Evolutionary conservation across 1,140 invertebrate genomes (phyloP), one percentile per base, ranked within the genome.

Genomic region (Odontomachus brunneus): DNA sequence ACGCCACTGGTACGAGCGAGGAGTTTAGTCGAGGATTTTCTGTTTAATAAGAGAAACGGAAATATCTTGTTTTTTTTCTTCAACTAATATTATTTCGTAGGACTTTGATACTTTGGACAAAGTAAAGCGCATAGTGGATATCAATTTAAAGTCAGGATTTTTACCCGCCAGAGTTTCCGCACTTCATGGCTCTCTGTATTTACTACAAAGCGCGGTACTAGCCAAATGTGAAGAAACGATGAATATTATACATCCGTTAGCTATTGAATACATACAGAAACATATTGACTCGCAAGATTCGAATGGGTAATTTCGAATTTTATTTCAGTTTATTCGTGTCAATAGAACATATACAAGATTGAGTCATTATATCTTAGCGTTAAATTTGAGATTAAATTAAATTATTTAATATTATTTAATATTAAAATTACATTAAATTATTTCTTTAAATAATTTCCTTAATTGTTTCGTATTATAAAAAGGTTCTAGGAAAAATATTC

Each of bases 181-280:
- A 38, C 91, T 98, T 22, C 95, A 97, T 90, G 97, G 97, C 1
- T 92, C 97, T n/a, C 93, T 98, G 7, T 98, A 97, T 92, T 91
- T 98, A 60, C 93, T 98, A 53, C 96, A 96, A 95, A 96, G 95
- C 82, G 95, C 95, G 67, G 93, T 95, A 76, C 91, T 96, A 14
- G 93, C 94, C 2, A 95, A 95, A 78, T 95, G 95, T 69, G 94
- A 94, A 22, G 96, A 96, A 80, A 95, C 96, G 62, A 94, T 96
- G 89, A 95, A 95, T 83, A 89, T 95, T 66, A 91, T 97, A 65
- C 92, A 97, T 78, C 95, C 96, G 19, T 91, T 96, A 59, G 95
- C 96, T 59, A 94, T 96, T 38, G 96, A 97, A 82, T 97, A 97
- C 89, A 95, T 97, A 85, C 94, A 96, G 87, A 95, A 95, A 74